These are phyloP conservation scores for Aphis gossypii DNA, from an alignment of 1,140 invertebrate genomes.

Conservation along the genomic window DNA sequence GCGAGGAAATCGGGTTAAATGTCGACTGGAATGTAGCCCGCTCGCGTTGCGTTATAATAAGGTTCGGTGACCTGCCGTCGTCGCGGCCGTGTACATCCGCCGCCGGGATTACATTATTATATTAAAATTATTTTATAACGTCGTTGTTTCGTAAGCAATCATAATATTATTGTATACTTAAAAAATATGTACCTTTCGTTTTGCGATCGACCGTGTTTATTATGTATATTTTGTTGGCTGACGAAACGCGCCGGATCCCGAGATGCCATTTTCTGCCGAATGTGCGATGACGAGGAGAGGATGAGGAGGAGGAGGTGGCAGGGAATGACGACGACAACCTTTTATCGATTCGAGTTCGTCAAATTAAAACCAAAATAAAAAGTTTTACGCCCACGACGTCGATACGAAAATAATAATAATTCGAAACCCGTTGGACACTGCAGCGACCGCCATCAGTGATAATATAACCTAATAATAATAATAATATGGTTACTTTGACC, in stretches of 20 bases:
- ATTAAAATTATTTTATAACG: not conserved
- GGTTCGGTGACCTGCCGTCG: constrained; percentile 37
- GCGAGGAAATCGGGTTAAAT: constrained; percentile 46
- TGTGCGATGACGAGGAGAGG: too few relatives aligned
- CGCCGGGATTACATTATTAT: not conserved
- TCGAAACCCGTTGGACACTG: not conserved
- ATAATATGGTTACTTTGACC: not conserved
- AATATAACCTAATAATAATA: not conserved
- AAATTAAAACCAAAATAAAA: constrained; percentile 16
- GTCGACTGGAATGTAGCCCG: constrained; percentile 40
- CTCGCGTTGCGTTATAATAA: not conserved
- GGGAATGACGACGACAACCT: not conserved
- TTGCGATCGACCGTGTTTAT: not conserved
- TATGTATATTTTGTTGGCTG: not conserved
- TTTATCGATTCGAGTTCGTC: not conserved
- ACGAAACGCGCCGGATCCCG: not conserved
- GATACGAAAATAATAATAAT: not conserved
- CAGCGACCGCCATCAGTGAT: not conserved
- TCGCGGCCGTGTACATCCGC: not conserved
- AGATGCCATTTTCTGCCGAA: not conserved
- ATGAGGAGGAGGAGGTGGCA: too few relatives aligned
- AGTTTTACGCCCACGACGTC: not conserved
- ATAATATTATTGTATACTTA: not conserved
- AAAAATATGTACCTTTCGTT: not conserved
- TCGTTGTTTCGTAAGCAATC: not conserved